Evolutionary conservation across 2,113 vertebrate genomes (phyloP), one percentile per base, ranked within the genome.

Genomic region (Pungitius pungitius): DNA sequence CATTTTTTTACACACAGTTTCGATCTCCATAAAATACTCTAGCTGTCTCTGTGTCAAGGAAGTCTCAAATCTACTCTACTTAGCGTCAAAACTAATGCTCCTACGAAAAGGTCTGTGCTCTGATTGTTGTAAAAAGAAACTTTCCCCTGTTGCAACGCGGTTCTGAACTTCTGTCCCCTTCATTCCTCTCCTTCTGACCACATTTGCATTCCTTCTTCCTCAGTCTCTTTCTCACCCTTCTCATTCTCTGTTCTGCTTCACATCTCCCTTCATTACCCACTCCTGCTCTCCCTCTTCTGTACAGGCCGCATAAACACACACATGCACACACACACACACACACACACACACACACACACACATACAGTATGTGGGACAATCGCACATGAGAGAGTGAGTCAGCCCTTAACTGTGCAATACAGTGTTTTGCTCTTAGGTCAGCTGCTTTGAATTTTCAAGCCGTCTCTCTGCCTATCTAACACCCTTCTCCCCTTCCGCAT

Each of bases 201-300:
- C 67, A 61, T 85, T 89, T 84, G 80, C 83, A 87, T 85, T 88
- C 79, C 77, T 86, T 78, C 74, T 85, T 83, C 65, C 78, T 80
- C 47, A 77, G 85, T 83, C 76, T 81, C 69, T 77, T 81, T 84
- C 83, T 88, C 81, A 80, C 76, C 69, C 70, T 81, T 85, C 59
- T 81, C 47, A 72, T 78, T 85, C 81, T 87, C 73, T 84, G 69
- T 86, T 88, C 77, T 88, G 77, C 79, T 86, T 81, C 81, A 82
- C 56, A 70, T 77, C 58, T 84, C 47, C 78, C 61, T 75, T 72
- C 74, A 58, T 77, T 81, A 63, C 65, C 58, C 54, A 39, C 66
- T 62, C 69, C 64, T 69, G 64, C 69, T 66, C 58, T 56, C 65
- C 52, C 57, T 78, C 58, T 45, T 76, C 61, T 58, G 14, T 22